Evolutionary conservation across 2,888 invertebrate species (phyloP).

Genomic region (Aspidiotus rigidus): DNA sequence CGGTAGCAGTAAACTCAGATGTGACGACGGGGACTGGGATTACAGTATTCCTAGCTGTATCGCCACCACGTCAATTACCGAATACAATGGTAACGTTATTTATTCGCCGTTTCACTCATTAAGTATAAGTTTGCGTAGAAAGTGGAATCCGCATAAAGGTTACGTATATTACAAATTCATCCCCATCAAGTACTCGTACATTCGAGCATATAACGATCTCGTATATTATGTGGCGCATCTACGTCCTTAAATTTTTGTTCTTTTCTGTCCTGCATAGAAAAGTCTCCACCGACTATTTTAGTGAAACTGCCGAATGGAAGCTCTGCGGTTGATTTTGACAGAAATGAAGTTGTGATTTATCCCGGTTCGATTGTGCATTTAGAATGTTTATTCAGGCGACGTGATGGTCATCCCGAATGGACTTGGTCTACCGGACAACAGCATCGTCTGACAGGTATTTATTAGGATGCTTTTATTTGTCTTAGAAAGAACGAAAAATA

Average conservation of each 20-base stretch:
- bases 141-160: too few species aligned
- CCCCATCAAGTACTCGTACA: neutral
- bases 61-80: constrained; percentile 75
- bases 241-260: neutral
- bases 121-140: too few species aligned
- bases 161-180: too few species aligned
- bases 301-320: constrained; percentile 69
- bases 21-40: constrained; percentile 74
- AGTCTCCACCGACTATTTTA: constrained; percentile 71
- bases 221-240: neutral
- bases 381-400: constrained; percentile 68
- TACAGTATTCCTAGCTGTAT: constrained; percentile 70
- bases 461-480: neutral
- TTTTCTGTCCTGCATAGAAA: constrained; percentile 49
- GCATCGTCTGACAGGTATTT: constrained; percentile 37
- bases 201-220: neutral
- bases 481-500: neutral
- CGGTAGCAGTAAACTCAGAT: constrained; percentile 65
- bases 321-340: constrained; percentile 62
- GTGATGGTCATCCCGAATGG: constrained; percentile 76
- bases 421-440: constrained; percentile 63
- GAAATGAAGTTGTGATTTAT: constrained; percentile 67
- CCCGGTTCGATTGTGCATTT: constrained; percentile 71
- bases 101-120: too few species aligned
- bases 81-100: constrained; percentile 60